phyloP scores from a whole-genome alignment of 1,140 invertebrate species.

The Scaptodrosophila lebanonensis region DNA sequence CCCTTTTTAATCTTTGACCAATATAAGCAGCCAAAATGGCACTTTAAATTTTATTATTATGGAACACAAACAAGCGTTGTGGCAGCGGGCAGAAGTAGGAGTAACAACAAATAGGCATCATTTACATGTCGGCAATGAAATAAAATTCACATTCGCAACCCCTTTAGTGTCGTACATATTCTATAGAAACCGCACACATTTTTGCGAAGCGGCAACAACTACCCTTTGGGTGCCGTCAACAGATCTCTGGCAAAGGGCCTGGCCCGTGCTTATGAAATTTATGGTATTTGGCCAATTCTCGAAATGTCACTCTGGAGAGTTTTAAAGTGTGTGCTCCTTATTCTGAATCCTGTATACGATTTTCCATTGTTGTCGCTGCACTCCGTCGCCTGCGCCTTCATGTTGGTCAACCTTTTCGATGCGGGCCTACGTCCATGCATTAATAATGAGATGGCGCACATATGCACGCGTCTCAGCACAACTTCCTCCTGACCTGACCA shows the following conservation, averaged over 20 bases:
- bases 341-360: not conserved
- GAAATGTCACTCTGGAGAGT: constrained; percentile 76
- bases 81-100: too few species aligned
- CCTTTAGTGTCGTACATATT: constrained; percentile 66
- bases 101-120: constrained; percentile 58
- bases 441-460: constrained; percentile 67
- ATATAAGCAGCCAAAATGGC: constrained; percentile 58
- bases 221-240: constrained; percentile 57
- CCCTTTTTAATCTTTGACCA: constrained; percentile 67
- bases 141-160: constrained; percentile 5
- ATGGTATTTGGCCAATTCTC: constrained; percentile 71
- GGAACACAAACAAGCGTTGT: constrained; percentile 40
- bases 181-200: constrained; percentile 73
- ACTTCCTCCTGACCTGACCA: not conserved
- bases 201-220: constrained; percentile 13
- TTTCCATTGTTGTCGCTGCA: constrained; percentile 24
- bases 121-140: constrained; percentile 34
- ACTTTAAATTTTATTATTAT: constrained; percentile 71
- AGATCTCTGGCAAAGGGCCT: constrained; percentile 11
- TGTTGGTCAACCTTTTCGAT: constrained; percentile 34
- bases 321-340: constrained; percentile 47
- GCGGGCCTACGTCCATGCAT: constrained; percentile 47
- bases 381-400: constrained; percentile 43
- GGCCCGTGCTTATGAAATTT: constrained; percentile 40
- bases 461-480: constrained; percentile 36